Evolutionary conservation across 2,797 vertebrate species (phyloP), one percentile per base, ranked within the genome.

Genomic region (Sandelia bainsii): DNA sequence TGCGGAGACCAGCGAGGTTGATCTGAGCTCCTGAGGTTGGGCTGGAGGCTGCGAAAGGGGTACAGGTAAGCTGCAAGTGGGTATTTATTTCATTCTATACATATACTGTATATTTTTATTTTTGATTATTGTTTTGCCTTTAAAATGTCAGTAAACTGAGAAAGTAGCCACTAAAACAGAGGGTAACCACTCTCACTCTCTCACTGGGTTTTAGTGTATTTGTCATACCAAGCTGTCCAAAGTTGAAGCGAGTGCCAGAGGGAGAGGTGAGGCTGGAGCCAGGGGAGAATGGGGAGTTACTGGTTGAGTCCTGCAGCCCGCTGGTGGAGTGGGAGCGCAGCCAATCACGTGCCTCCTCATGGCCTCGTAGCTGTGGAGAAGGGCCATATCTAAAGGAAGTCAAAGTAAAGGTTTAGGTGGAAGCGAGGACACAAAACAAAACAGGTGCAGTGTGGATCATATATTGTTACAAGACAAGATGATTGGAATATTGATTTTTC

Each of bases 321-420:
- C 97, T 96, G 16, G 96, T 96, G 25, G 98, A 99, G 85, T 98
- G 96, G 27, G 97, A 99, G 62, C 98, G 95, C n/a, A 99, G 94
- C 97, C 98, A 99, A 87, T 99, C 98, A 73, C 97, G 98, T 3
- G 96, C 94, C 42, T 99, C 98, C 57, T 99, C 98, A 4, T 97
- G 97, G 16, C 93, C 86, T 23, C 96, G 95, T 64, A 98, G 94
- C 82, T 99, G 97, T n/a, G 95, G 92, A 17, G 97, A 95, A 0
- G 97, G 97, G 17, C 96, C 90, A 1, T 97, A 99, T 93, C 98
- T 99, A 81, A 19, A 86, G 74, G 74, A 83, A 16, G 80, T 81
- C 40, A 60, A 34, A 59, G 42, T 20, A 17, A 56, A 20, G 14
- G 16, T 89, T 54, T 54, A 50, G 44, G 11, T 16, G 6, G 37